Base-by-base conservation (phyloP, 2,888 invertebrate species). In the Oxystoma pomonae region DNA sequence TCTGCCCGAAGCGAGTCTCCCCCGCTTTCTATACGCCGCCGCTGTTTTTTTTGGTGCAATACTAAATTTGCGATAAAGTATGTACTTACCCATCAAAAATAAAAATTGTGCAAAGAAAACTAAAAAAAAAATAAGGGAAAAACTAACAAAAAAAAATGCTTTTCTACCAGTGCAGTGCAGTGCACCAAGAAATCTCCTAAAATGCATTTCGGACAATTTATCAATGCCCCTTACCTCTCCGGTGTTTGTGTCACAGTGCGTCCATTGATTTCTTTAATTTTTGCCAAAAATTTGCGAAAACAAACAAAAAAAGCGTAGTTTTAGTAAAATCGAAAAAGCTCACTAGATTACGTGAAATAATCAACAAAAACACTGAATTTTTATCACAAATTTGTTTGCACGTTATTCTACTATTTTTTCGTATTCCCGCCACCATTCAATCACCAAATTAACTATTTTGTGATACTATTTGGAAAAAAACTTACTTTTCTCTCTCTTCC, bases 401-500 rank as follows among this genome's bases (percentile, higher is more conserved):
- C 76, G 35, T 59, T 72, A 70, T 52, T 67, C 70, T 69, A 60
- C 67, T 35, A 12, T 35, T 35, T 35, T 35, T 35, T 35, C 12
- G 35, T 35, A 35, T 7, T 12, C 35, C 35, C 3, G 3, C 12
- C 3, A 35, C 35, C 35, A 12, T 35, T n/a, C n/a, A n/a, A n/a
- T n/a, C n/a, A n/a, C n/a, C n/a, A n/a, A n/a, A 50, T 50, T 50
- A 50, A 12, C 9, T 50, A 50, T 50, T 12, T 50, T 50, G n/a
- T 50, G 5, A 53, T 53, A 9, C n/a, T 53, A 9, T 53, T 53
- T 9, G 53, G 3, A 53, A 53, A 53, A 53, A 53, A 67, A 91
- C 91, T 91, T 88, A 91, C 91, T 91, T 91, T 83, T 91, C 91
- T 78, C 91, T 85, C 82, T 91, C 91, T 81, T 91, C 90, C 86